phyloP scores from a whole-genome alignment of 30 jellyfish, hydroid and myxozoan species.

The Chrysaora quinquecirrha region DNA sequence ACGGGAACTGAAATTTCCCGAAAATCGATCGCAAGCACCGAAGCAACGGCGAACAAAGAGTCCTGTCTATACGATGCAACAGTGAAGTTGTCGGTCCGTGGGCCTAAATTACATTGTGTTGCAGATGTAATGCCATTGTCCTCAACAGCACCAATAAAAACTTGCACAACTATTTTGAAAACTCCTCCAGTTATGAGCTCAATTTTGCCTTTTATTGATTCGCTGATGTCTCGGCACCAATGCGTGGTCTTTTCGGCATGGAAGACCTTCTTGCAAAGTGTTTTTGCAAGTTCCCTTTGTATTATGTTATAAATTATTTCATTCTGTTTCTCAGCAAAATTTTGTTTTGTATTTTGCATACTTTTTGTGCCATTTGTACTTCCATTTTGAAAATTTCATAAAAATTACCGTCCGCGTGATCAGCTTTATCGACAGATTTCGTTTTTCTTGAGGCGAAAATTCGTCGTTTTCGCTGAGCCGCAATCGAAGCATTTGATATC shows the following conservation, averaged over 20 bases:
- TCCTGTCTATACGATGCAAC: constrained; percentile 70
- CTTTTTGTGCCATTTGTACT: neutral
- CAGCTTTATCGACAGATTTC: neutral
- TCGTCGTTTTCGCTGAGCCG: neutral
- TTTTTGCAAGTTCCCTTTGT: constrained; percentile 19
- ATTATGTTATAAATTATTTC: neutral
- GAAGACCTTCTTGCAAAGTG: constrained; percentile 34
- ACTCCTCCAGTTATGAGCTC: constrained; percentile 56
- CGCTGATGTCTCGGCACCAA: constrained; percentile 71
- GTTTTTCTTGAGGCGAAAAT: neutral
- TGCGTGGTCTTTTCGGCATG: constrained; percentile 45
- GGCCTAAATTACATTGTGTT: constrained; percentile 60
- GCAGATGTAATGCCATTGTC: constrained; percentile 86
- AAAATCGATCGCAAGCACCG: constrained; percentile 69
- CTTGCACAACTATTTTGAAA: constrained; percentile 80
- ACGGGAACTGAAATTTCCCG: constrained; percentile 12
- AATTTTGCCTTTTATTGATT: constrained; percentile 43
- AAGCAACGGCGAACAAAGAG: constrained; percentile 78
- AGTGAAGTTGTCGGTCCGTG: constrained; percentile 49
- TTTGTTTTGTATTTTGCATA: neutral
- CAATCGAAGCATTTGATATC: neutral
- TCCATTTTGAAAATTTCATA: neutral
- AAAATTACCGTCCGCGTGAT: neutral
- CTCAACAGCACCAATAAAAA: constrained; percentile 75
- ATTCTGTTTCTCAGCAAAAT: neutral